Base-by-base conservation (phyloP, 2,888 invertebrate genomes). In the Acleris holmiana region DNA sequence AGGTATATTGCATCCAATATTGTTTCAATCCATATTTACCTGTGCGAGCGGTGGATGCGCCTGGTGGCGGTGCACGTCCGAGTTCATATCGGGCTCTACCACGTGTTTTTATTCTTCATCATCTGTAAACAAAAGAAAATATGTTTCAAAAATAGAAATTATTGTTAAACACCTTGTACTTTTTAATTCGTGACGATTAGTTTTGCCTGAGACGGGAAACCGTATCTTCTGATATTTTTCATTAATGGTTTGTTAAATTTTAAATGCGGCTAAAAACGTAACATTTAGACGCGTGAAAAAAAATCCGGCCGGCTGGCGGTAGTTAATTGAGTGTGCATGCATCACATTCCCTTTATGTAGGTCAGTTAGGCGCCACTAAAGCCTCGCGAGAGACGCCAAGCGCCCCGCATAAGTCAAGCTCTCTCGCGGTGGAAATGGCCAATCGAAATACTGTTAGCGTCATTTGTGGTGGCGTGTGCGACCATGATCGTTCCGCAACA, bases 41-140 rank as follows among this genome's bases (percentile, higher is more conserved):
- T 92, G 92, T 75, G 88, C 88, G 69, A 92, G 84, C 79, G 92
- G 91, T 84, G 91, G 89, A 82, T 92, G 92, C 79, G 92, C 91
- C 86, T 91, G 92, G 75, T 92, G 92, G 74, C 92, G 91, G 70
- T 92, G 92, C 74, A 92, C 88, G 89, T 92, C 92, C 79, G 92
- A 92, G 88, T 92, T 92, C 92, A 92, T 92, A 77, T 84, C 90
- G 85, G 77, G 71, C 81, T 83, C 88, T 84, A 86, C 83, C 81
- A 84, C 77, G 74, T 76, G 79, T 72, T 79, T 78, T 83, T 81
- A 83, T 83, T 82, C 89, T 77, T 85, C 91, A 90, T 91, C 82
- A 87, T 91, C 91, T 92, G 87, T 72, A 66, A 74, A 85, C 81
- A 86, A 85, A 70, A 55, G 66, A 50, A 59, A 48, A 63, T 18